These are phyloP conservation scores for Dinomys branickii DNA, from an alignment of 2,113 vertebrate species.

Conservation along the genomic window DNA sequence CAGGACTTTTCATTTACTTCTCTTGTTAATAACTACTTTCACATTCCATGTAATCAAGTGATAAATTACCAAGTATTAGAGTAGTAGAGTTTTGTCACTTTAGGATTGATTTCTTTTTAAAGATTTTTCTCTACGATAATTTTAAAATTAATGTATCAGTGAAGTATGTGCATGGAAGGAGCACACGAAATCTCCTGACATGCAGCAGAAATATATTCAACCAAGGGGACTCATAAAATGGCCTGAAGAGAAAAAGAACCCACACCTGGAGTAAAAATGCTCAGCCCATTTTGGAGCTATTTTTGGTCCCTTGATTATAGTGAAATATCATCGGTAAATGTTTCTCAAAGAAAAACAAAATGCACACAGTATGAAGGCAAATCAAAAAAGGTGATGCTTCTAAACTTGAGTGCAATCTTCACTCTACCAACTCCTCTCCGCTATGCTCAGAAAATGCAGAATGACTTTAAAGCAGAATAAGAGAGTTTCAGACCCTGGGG, in stretches of 20 bases:
- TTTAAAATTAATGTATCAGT: conserved; percentile 10
- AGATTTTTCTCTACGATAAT: not conserved
- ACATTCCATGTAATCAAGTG: not conserved
- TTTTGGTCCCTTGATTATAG: conserved; percentile 61
- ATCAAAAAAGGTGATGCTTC: not conserved
- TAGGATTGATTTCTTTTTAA: conserved; percentile 28
- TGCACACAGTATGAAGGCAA: conserved; percentile 18
- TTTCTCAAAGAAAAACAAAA: conserved; percentile 60
- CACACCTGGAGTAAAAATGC: conserved; percentile 34
- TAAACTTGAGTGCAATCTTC: not conserved
- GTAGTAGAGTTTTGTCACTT: conserved; percentile 23
- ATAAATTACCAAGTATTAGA: not conserved
- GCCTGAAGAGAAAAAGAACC: conserved; percentile 7
- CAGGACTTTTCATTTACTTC: not conserved
- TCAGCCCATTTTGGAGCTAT: conserved; percentile 27
- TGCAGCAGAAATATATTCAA: conserved; percentile 12
- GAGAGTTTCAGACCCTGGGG: not conserved
- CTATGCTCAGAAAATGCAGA: not conserved
- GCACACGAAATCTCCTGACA: not conserved
- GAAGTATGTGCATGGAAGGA: not conserved
- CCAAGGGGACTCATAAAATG: not conserved
- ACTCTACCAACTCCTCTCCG: not conserved
- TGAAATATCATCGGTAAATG: conserved; percentile 37
- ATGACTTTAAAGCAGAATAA: not conserved
- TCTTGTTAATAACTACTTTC: not conserved